Evolutionary conservation across 1,140 invertebrate species (phyloP).

Genomic region (Pseudomyrmex cubaensis): DNA sequence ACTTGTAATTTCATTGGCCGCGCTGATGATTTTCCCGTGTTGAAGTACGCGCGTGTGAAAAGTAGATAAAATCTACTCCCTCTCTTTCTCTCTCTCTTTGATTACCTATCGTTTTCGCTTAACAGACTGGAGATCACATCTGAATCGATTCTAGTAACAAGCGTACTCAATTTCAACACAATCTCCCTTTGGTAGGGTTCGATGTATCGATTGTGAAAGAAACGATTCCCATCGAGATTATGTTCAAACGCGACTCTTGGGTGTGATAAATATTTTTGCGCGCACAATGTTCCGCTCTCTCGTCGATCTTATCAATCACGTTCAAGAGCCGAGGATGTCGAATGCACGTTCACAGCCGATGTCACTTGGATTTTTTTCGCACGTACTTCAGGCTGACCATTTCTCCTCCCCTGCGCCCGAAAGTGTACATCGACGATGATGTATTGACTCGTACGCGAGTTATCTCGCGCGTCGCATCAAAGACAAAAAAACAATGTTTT

Average conservation of each 20-base stretch:
- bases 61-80: too few species aligned
- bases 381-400: constrained; percentile 15
- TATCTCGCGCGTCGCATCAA: neutral
- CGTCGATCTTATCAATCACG: constrained; percentile 47
- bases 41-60: neutral
- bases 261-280: constrained; percentile 46
- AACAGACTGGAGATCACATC: too few species aligned
- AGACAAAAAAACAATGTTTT: neutral
- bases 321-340: constrained; percentile 18
- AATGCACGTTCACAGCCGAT: constrained; percentile 3
- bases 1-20: constrained; percentile 14
- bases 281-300: neutral
- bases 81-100: neutral
- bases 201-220: neutral
- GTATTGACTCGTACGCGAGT: constrained; percentile 39
- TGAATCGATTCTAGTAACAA: neutral
- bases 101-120: too few species aligned
- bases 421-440: constrained; percentile 56
- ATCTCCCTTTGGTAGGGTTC: too few species aligned
- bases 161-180: neutral
- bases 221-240: constrained; percentile 11
- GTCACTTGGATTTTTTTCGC: constrained; percentile 36
- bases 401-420: constrained; percentile 25
- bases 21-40: neutral
- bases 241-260: constrained; percentile 12